phyloP scores from a whole-genome alignment of 1,140 invertebrate species.

The Nixonia krombeini region DNA sequence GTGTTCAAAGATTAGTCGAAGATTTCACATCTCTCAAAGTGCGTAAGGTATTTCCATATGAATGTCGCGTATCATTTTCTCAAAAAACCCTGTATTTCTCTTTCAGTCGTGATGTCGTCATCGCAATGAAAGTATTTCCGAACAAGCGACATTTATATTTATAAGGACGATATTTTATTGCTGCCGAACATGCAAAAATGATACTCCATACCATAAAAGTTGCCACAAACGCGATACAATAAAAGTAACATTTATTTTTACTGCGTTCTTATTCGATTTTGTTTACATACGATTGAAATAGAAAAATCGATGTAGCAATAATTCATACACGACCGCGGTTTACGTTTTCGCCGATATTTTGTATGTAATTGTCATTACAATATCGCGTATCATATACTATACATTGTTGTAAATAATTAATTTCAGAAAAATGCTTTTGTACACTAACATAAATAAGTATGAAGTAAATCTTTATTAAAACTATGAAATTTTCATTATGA shows the following conservation, averaged over 20 bases:
- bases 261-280: constrained; percentile 7
- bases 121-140: constrained; percentile 13
- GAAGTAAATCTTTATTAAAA: no score
- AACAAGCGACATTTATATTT: no score
- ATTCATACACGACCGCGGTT: neutral
- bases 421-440: no score
- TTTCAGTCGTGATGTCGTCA: no score
- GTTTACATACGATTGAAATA: constrained; percentile 10
- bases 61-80: no score
- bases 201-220: constrained; percentile 15
- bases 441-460: no score
- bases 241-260: constrained; percentile 8
- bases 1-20: constrained; percentile 8
- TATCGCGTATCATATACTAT: no score
- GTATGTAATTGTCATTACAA: neutral
- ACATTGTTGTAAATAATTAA: no score
- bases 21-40: constrained; percentile 1
- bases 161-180: no score
- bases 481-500: no score
- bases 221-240: constrained; percentile 15
- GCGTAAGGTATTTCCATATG: neutral
- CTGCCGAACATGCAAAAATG: constrained; percentile 10
- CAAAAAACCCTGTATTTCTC: no score
- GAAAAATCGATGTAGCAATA: neutral
- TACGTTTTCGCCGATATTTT: neutral